These are phyloP conservation scores for Babyrousa celebensis DNA, from an alignment of 2,797 vertebrate genomes.

Conservation along the genomic window DNA sequence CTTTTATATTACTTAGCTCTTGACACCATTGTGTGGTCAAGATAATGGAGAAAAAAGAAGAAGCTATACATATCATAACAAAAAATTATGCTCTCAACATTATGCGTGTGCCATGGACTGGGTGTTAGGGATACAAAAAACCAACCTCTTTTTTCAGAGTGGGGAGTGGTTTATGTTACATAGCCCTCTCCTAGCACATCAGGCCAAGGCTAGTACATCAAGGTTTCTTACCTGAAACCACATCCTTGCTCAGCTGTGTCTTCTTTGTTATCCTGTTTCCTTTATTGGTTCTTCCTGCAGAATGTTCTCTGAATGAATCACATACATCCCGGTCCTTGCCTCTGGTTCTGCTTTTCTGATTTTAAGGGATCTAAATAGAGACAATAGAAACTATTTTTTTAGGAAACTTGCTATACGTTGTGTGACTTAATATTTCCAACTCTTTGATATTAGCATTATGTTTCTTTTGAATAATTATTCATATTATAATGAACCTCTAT, in stretches of 20 bases:
- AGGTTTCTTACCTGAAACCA: neutral
- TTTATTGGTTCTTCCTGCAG: conserved; percentile 13
- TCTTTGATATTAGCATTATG: neutral
- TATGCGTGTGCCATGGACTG: neutral
- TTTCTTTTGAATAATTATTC: conserved; percentile 39
- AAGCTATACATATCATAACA: neutral
- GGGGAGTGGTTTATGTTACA: neutral
- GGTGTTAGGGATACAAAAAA: neutral
- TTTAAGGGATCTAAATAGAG: neutral
- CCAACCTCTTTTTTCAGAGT: neutral
- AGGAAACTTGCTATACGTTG: neutral
- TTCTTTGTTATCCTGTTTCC: neutral
- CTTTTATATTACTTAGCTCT: neutral
- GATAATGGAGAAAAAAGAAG: neutral
- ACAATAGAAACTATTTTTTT: neutral
- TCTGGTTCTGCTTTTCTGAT: conserved; percentile 36
- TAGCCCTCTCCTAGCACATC: neutral
- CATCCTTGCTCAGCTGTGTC: neutral
- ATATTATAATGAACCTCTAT: neutral
- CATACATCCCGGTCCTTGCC: neutral
- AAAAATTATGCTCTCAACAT: neutral
- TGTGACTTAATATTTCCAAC: neutral
- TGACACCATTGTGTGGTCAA: neutral
- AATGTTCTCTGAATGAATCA: neutral
- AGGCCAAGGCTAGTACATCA: neutral